Evolutionary conservation across 1,140 invertebrate genomes (phyloP), one percentile per base, ranked within the genome.

Genomic region (Daktulosphaira vitifoliae): DNA sequence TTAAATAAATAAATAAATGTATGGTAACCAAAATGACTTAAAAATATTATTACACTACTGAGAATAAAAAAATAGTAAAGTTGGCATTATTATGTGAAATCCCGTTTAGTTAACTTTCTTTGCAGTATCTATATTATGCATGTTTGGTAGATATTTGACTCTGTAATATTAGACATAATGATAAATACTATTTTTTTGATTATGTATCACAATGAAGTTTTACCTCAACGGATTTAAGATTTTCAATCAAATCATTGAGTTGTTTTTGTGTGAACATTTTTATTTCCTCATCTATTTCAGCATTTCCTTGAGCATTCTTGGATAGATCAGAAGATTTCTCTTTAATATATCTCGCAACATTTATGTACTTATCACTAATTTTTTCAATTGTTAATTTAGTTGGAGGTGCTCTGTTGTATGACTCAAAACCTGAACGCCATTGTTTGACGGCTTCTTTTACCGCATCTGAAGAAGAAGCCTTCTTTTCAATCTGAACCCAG

Each of bases 231-330:
- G 16, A 0, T 26, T 48, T 44, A 25, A n/a, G 2, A 20, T 8
- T 4, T 15, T 20, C 56, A 6, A 46, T n/a, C 11, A 62, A 7
- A 0, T 5, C 13, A 3, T 62, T 39, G 25, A 62, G 44, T 1
- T 62, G 26, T 20, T 62, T 62, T 23, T 62, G 44, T 3, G 16
- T 22, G 56, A 62, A 62, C 1, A 46, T 39, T 8, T 2, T 46
- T 13, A 62, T 11, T 13, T 16, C 4, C 5, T 56, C 44, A 3
- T 56, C 53, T 1, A 44, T 1, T 5, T 42, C 53, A 8, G 11
- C 3, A 23, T 56, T 56, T 11, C 53, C 53, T 44, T 56, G 53
- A 25, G 23, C 39, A 15, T 62, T 62, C 25, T 62, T 46, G 1
- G 42, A 22, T 0, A 46, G 11, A 0, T 62, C 42, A 20, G 42